Evolutionary conservation across 2,797 vertebrate genomes (phyloP).

Genomic region (Emydoidea blandingii): DNA sequence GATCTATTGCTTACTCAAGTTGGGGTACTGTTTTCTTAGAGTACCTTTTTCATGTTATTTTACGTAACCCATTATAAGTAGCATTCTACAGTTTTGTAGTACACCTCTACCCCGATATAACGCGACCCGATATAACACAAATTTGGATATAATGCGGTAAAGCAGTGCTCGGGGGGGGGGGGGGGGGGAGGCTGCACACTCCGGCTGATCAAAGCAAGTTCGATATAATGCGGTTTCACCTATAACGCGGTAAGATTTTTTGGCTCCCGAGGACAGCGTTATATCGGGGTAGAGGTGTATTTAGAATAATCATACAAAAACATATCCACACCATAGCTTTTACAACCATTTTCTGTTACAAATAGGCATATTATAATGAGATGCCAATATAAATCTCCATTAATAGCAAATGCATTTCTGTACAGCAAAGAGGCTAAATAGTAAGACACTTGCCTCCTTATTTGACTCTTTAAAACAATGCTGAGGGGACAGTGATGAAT

Average conservation of each 20-base stretch:
- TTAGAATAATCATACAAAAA: not conserved
- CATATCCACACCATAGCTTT: not conserved
- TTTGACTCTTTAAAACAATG: conserved; percentile 49
- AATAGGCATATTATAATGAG: not conserved
- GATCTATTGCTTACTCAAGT: not conserved
- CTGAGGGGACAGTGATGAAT: conserved; percentile 35
- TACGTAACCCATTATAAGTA: not conserved
- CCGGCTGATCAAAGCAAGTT: too few species aligned
- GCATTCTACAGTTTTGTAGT: not conserved
- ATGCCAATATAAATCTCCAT: not conserved
- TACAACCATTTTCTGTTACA: not conserved
- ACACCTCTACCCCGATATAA: too few species aligned
- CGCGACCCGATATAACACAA: too few species aligned
- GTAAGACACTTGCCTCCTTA: conserved; percentile 67
- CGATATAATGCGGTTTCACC: too few species aligned
- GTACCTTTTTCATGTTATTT: not conserved
- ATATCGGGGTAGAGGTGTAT: too few species aligned
- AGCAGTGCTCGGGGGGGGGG: too few species aligned
- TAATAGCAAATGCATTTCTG: not conserved
- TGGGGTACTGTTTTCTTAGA: not conserved
- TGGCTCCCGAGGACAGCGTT: too few species aligned
- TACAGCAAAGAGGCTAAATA: conserved; percentile 33
- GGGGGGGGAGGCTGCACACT: too few species aligned
- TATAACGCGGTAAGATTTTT: too few species aligned
- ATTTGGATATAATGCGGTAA: too few species aligned